These are phyloP conservation scores for Sepioteuthis lessoniana DNA, from an alignment of 2,888 invertebrate genomes.

Conservation along the genomic window DNA sequence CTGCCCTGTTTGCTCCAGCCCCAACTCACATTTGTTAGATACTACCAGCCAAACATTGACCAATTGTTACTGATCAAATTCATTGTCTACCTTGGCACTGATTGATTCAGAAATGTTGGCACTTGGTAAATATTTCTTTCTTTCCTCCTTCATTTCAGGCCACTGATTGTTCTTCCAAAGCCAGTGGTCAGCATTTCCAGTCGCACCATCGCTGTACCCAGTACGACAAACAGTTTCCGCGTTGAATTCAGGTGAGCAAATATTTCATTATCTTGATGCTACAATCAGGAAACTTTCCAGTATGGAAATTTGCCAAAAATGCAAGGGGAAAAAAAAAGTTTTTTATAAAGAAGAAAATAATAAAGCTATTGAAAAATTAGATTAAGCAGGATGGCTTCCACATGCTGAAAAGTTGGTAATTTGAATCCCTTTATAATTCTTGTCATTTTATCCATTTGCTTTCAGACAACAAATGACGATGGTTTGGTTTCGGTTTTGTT, in stretches of 20 bases:
- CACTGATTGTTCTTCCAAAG: not conserved
- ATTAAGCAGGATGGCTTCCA: too few species aligned
- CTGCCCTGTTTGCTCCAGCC: not conserved
- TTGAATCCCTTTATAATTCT: too few species aligned
- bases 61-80: not conserved
- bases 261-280: not conserved
- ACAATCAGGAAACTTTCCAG: not conserved
- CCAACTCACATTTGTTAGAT: not conserved
- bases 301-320: not conserved
- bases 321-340: not conserved
- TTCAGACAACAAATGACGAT: too few species aligned
- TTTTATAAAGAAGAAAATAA: not conserved
- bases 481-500: too few species aligned
- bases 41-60: not conserved
- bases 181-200: not conserved
- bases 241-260: conserved; percentile 6
- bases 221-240: not conserved
- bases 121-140: conserved; percentile 23
- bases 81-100: not conserved
- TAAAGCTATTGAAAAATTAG: too few species aligned
- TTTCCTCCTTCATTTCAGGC: not conserved
- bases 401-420: too few species aligned
- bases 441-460: too few species aligned
- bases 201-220: not conserved
- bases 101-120: not conserved